phyloP scores from a whole-genome alignment of 2,113 vertebrate genomes.

The Baryphthengus martii region DNA sequence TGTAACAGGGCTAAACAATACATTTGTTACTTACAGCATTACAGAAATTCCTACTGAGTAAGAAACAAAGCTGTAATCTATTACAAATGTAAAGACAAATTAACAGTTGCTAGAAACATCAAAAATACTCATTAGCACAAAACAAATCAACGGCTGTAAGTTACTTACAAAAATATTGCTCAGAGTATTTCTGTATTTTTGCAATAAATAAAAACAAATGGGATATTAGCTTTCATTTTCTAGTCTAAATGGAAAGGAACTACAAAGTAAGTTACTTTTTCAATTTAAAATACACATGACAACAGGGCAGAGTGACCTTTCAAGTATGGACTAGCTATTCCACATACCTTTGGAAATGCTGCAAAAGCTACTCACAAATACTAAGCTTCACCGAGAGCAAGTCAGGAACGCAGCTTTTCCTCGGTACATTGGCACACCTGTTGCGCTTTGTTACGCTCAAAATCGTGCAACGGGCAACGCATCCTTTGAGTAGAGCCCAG shows the following conservation, averaged over 20 bases:
- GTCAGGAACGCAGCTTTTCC: not conserved
- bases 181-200: not conserved
- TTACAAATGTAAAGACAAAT: not conserved
- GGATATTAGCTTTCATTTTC: not conserved
- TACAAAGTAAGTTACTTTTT: not conserved
- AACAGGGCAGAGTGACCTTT: not conserved
- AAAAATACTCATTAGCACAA: not conserved
- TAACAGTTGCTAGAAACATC: not conserved
- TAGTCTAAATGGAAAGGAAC: not conserved
- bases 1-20: not conserved
- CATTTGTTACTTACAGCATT: not conserved
- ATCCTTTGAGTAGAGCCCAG: not conserved
- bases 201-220: not conserved
- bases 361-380: not conserved
- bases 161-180: not conserved
- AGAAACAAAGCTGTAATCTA: not conserved
- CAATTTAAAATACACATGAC: not conserved
- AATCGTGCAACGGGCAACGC: not conserved
- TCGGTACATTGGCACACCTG: not conserved
- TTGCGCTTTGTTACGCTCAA: rapidly evolving
- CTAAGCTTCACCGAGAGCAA: not conserved
- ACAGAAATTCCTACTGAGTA: not conserved
- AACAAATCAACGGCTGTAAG: not conserved
- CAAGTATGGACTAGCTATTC: not conserved
- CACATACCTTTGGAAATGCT: not conserved